Evolutionary conservation across 92 coral and sea anemone species (phyloP).

Genomic region (Montipora capitata): DNA sequence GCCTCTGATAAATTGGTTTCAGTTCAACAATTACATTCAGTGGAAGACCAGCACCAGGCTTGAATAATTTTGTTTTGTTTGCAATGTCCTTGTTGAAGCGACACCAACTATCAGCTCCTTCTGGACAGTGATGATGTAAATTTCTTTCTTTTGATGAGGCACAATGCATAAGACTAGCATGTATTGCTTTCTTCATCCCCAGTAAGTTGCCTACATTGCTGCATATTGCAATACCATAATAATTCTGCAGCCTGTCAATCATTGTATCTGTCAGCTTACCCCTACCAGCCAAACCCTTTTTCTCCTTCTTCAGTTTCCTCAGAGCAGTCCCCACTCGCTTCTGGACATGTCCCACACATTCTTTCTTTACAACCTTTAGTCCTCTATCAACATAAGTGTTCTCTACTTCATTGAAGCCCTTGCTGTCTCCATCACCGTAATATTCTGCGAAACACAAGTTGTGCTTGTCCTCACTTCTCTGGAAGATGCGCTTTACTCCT

Average conservation of each 20-base stretch:
- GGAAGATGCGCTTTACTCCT: slow-evolving; percentile 59
- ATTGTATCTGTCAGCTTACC: slow-evolving; percentile 70
- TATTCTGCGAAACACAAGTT: slow-evolving; percentile 51
- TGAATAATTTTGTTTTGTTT: too few relatives aligned
- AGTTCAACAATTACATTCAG: neutral
- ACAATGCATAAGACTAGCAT: slow-evolving; percentile 71
- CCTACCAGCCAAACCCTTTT: slow-evolving; percentile 38
- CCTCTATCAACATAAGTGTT: slow-evolving; percentile 33
- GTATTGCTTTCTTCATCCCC: slow-evolving; percentile 64
- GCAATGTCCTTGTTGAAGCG: too few relatives aligned
- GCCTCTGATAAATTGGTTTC: neutral
- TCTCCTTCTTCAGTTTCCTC: slow-evolving; percentile 69
- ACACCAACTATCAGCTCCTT: slow-evolving; percentile 13
- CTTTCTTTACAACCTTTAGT: slow-evolving; percentile 23
- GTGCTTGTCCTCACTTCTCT: slow-evolving; percentile 48
- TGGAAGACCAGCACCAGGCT: neutral
- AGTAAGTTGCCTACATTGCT: slow-evolving; percentile 73
- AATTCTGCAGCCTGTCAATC: slow-evolving; percentile 75
- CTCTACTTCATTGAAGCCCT: slow-evolving; percentile 22
- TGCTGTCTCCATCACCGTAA: slow-evolving; percentile 77
- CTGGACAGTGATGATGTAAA: slow-evolving; percentile 17
- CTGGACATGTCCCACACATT: too few relatives aligned
- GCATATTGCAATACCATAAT: too few relatives aligned
- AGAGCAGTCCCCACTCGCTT: slow-evolving; percentile 75
- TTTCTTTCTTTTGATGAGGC: slow-evolving; percentile 34